Base-by-base conservation (phyloP, 2,797 vertebrate genomes). In the Adelosebastes latens region DNA sequence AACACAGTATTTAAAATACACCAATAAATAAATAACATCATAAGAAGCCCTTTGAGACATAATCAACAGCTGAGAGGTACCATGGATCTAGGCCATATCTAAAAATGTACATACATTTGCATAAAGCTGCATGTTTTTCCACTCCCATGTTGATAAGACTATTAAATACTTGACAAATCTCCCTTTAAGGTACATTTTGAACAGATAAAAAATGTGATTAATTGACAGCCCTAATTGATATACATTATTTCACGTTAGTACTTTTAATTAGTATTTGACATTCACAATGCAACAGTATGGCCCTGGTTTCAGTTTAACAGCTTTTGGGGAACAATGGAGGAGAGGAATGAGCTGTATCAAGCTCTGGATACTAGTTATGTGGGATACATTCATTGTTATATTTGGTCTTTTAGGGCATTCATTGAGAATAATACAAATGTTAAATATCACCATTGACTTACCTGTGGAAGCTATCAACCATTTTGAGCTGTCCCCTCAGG, bases 401-500 rank as follows among this genome's bases (percentile, higher is more conserved):
- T 29, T 22, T 12, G 6, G 2, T 32, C 7, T 55, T 68, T 24
- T 2, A 9, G 20, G 20, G 8, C 5, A 36, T 20, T 34, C 4
- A 4, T 1, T 18, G 1, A 10, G 3, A 11, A 52, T 18, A 31
- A 31, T 31, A 8, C 31, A 31, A 6, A 31, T 6, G 6, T 18
- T 2, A 20, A 20, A 53, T 55, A 55, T 24, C 22, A 9, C 42
- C 16, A 3, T 7, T 1, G 24, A 39, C 4, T 69, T 73, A 92
- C 98, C 98, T 97, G 94, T 99, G 98, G 88, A 99, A 99, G 81
- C 98, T 99, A 90, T 99, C 98, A 4, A 99, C 98, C 98, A 99
- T 99, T 75, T 99, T 99, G 2, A 99, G 96, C 80, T 99, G 98
- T 16, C 98, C 97, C 2, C 98, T 96, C 1, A 99, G 96, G 92